A percentile compares a stretch with the other conserved stretches of the same genome.
Conservation (phyloP, 2,888 invertebrate species). For the Aphodius sticticus region DNA sequence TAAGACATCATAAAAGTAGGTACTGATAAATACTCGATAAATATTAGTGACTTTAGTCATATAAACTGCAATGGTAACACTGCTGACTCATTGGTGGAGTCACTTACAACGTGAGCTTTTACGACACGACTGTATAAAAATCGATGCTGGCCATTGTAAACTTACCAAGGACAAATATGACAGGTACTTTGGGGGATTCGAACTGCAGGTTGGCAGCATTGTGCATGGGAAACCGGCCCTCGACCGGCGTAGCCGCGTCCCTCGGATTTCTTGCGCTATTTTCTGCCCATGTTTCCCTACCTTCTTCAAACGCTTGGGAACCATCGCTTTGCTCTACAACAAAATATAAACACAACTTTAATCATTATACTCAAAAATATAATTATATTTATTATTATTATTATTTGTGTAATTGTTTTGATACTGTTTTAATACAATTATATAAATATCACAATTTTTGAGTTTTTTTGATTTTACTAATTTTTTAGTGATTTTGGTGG, state of each 20-base stretch:
- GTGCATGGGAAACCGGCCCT: slow-evolving; percentile 78
- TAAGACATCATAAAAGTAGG: too few species aligned
- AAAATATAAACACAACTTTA: slow-evolving; percentile 29
- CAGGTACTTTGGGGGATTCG: slow-evolving; percentile 85
- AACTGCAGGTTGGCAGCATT: slow-evolving; percentile 84
- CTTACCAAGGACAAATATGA: slow-evolving; percentile 87
- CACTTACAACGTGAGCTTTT: background rate
- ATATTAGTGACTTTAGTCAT: too few species aligned
- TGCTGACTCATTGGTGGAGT: background rate
- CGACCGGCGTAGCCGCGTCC: slow-evolving; percentile 69
- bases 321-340: slow-evolving; percentile 80
- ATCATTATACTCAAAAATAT: slow-evolving; percentile 5
- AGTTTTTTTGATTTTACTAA: too few species aligned
- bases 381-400: too few species aligned
- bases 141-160: slow-evolving; percentile 11
- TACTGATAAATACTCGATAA: too few species aligned
- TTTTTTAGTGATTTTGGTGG: too few species aligned
- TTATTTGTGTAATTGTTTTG: too few species aligned
- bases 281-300: slow-evolving; percentile 62
- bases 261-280: slow-evolving; percentile 62
- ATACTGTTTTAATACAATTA: too few species aligned
- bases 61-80: background rate
- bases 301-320: slow-evolving; percentile 67
- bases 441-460: too few species aligned
- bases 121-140: background rate